Evolutionary conservation across 2,113 vertebrate species (phyloP), one percentile per base, ranked within the genome.

Genomic region (Cynoglossus semilaevis): DNA sequence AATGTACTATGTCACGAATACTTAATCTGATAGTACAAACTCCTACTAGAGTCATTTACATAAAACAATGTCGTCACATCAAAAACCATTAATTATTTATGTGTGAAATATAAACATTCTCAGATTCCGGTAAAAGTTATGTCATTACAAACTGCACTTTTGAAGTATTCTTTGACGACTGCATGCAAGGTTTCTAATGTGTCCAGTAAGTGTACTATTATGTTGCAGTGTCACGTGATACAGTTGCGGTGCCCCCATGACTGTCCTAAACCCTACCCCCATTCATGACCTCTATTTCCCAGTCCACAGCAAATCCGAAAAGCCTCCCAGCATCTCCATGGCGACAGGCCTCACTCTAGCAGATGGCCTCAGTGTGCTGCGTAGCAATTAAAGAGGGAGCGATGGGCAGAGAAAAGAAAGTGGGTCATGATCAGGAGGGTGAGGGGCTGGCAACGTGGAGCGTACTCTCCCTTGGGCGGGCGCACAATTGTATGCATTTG

Each of bases 241-340:
- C 36, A 81, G 65, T 61, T 46, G 46, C 54, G 67, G 56, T 74
- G 76, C 58, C 77, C 77, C 67, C 56, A 9, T 65, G 70, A 68
- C 69, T 59, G 44, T 47, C 71, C 66, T 47, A 46, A 66, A 63
- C 76, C 85, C 83, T 67, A 53, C 82, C 84, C 82, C 83, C 72
- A 59, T 50, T 73, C 73, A 77, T 88, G 87, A 90, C 89, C 89
- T 86, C 81, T 61, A 86, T 85, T 77, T 67, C 81, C 81, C 79
- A 73, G 74, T 82, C 68, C 36, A 44, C 59, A 51, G 72, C 79
- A 88, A 91, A 91, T 90, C 90, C 87, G 80, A 87, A 91, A 91
- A 91, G 91, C 91, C 89, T 90, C 86, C 79, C 83, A 73, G 83
- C 85, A 83, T 92, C 83, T 87, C 89, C 89, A 91, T 91, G 87